A percentile compares a stretch with the other conserved stretches of the same genome.
These are phyloP conservation scores for Cottoperca gobio DNA, from an alignment of 2,797 vertebrate genomes.

Conservation along the genomic window DNA sequence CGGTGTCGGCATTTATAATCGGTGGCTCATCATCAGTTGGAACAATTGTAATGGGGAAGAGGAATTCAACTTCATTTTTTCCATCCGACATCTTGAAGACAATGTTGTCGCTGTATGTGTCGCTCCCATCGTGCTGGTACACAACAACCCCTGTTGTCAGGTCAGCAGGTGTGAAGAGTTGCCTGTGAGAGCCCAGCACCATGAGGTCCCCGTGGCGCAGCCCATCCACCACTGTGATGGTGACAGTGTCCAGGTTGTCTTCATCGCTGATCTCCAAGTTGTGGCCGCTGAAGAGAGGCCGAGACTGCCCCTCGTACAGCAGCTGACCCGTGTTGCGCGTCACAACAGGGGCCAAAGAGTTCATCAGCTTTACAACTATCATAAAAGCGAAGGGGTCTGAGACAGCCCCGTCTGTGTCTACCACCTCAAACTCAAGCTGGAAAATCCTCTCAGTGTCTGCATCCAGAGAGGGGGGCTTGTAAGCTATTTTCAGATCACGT, in stretches of 20 bases:
- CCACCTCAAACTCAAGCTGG: constrained; percentile 92
- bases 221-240: constrained; percentile 89
- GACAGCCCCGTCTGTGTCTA: constrained; percentile 92
- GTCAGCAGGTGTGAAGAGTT: constrained; percentile 89
- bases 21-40: constrained; percentile 95
- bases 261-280: constrained; percentile 94
- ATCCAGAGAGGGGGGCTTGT: constrained; percentile 91
- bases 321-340: constrained; percentile 93
- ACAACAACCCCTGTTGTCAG: constrained; percentile 86
- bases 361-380: constrained; percentile 97
- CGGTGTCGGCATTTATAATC: constrained; percentile 93
- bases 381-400: constrained; percentile 96
- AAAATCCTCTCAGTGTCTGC: constrained; percentile 92
- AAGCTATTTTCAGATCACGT: constrained; percentile 92
- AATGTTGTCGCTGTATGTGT: constrained; percentile 95
- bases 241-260: constrained; percentile 90
- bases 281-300: constrained; percentile 87
- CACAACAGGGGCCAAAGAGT: constrained; percentile 92
- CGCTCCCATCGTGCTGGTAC: constrained; percentile 93
- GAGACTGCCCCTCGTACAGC: constrained; percentile 95
- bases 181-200: constrained; percentile 83
- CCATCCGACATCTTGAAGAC: constrained; percentile 93
- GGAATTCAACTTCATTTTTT: constrained; percentile 91
- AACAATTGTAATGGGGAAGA: constrained; percentile 94
- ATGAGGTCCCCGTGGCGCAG: constrained; percentile 90